phyloP scores from a whole-genome alignment of 2,113 vertebrate genomes.

The Genyomyrus donnyi region DNA sequence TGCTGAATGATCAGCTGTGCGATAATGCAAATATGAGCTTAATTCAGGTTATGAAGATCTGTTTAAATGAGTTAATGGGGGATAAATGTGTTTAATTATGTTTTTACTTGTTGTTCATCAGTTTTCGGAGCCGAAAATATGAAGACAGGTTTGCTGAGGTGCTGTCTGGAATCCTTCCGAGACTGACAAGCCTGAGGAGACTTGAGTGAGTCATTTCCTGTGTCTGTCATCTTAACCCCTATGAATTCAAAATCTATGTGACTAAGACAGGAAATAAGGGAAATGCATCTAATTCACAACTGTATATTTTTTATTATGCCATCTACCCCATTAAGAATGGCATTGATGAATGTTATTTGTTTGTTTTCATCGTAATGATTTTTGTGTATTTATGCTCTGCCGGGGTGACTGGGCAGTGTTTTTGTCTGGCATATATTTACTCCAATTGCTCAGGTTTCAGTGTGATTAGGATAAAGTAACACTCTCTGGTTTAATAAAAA shows the following conservation, averaged over 20 bases:
- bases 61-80: neutral
- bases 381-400: neutral
- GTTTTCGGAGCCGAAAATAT: conserved; percentile 78
- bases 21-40: neutral
- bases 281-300: neutral
- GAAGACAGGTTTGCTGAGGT: conserved; percentile 72
- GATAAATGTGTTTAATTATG: neutral
- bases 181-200: conserved; percentile 60
- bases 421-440: neutral
- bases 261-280: neutral
- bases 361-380: neutral
- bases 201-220: conserved; percentile 66
- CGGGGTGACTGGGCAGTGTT: neutral
- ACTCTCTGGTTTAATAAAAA: neutral
- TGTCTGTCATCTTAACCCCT: neutral
- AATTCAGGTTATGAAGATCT: neutral
- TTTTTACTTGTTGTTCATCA: conserved; percentile 34
- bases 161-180: conserved; percentile 60
- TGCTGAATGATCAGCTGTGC: neutral
- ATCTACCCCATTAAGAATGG: neutral
- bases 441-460: neutral
- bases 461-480: neutral
- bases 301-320: neutral
- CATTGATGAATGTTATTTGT: neutral
- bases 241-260: neutral